Base-by-base conservation (phyloP, 1,140 invertebrate species). In the Cotesia glomerata region DNA sequence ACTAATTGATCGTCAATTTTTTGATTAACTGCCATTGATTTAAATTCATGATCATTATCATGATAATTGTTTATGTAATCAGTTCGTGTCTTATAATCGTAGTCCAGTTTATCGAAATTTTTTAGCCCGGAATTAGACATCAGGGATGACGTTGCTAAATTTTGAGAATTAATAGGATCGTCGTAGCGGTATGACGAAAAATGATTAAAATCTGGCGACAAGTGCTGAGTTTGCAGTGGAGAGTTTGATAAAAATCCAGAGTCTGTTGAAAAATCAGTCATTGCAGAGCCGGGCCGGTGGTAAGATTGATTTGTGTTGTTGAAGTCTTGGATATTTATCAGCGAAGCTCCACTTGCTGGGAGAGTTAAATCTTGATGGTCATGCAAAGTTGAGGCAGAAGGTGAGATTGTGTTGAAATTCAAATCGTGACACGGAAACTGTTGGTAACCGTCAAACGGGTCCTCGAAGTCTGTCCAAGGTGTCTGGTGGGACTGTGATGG, bases 171-270 rank as follows among this genome's bases (percentile, higher is more conserved):
- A 69, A 45, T 16, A 80, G 61, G 58, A 78, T 79, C 7, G 75
- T 69, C 16, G 14, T 45, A 45, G 7, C 39, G 39, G 11, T 45
- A 45, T 45, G 39, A 45, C 11, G 39, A 45, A 45, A 9, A 45
- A 8, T 8, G 7, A 3, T 9, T 86, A 83, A 16, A 85, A 35
- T 18, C 77, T 0, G 86, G 81, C 2, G 85, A 86, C 51, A 84
- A 86, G 58, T 85, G 83, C 58, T 86, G 85, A 5, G 7, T 45
- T 45, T 45, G 39, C 5, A 85, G 66, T 3, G 85, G 79, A 4
- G 86, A 86, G 64, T 85, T 86, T 1, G 86, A 83, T 32, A 84
- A 70, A 74, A 87, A 87, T 13, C 81, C 81, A 13, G 84, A 85
- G 74, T 88, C 85, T 2, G 70, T 77, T 73, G 78, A 84, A 16